Evolutionary conservation across 1,140 invertebrate species (phyloP), one percentile per base, ranked within the genome.

Genomic region (Oryzaephilus surinamensis): DNA sequence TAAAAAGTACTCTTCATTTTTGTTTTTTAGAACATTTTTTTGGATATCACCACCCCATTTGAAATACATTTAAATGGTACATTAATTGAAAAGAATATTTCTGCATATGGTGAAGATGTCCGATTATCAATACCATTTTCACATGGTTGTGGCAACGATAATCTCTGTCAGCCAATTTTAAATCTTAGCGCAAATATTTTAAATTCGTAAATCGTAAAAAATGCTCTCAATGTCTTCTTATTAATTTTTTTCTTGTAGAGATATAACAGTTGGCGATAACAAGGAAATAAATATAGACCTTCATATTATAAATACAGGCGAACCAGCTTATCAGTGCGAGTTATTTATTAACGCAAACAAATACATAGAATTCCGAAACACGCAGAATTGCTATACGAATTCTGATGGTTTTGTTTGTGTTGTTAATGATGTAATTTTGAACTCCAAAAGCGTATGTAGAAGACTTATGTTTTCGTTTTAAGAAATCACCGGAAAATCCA

Each of bases 251-350:
- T 33, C 14, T 6, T 40, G 43, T 15, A n/a, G 1, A 30, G 12
- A 41, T 16, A 21, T 51, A 8, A 24, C 43, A n/a, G 17, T 51
- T 2, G 48, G 48, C 13, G 4, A 26, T 18, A 33, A 36, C 17
- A 50, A 48, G 18, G 29, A 44, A 35, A 8, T 45, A 11, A 15
- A 23, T 18, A n/a, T 51, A 11, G 40, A 35, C 4, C 30, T 48
- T 8, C 16, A n/a, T 1, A 40, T 32, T 10, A 32, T 21, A 2
- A 52, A 52, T 39, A 10, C 10, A 8, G 47, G 50, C 2, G 50
- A 52, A 38, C 34, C 50, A 20, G 50, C 47, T 8, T 52, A 46
- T 35, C 31, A 46, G n/a, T n/a, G n/a, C n/a, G n/a, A n/a, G n/a
- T n/a, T n/a, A n/a, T n/a, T n/a, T n/a, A n/a, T n/a, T n/a, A n/a